Evolutionary conservation across 92 coral and sea anemone species (phyloP).

Genomic region (Blastomussa wellsi): DNA sequence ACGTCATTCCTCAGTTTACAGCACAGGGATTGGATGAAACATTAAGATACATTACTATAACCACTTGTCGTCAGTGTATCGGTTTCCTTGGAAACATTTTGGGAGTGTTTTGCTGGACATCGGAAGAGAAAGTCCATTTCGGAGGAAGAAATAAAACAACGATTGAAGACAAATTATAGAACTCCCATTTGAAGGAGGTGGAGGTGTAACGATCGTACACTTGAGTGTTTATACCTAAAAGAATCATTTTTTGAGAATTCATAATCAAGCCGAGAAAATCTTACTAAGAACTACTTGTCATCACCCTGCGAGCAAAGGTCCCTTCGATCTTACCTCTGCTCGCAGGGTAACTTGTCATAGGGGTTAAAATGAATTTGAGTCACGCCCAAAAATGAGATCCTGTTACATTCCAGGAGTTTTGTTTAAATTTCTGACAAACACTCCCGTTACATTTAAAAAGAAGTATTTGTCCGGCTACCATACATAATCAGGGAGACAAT

Average conservation of each 20-base stretch:
- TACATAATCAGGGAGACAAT: no score
- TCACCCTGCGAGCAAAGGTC: no score
- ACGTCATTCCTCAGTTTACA: conserved; percentile 85
- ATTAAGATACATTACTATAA: not conserved
- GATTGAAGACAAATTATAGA: no score
- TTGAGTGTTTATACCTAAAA: no score
- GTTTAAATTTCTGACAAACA: not conserved
- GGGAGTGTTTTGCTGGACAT: not conserved
- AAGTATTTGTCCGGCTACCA: not conserved
- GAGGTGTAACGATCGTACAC: no score
- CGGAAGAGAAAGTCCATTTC: not conserved
- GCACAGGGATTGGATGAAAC: conserved; percentile 77
- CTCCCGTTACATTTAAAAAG: not conserved
- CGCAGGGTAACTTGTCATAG: no score
- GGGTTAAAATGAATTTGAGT: not conserved
- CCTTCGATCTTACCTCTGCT: no score
- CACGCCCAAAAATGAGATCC: not conserved
- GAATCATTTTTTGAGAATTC: no score
- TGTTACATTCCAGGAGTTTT: not conserved
- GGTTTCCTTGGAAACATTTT: not conserved
- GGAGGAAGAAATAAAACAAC: not conserved
- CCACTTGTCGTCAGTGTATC: not conserved
- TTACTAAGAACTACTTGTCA: no score
- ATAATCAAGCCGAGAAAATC: no score
- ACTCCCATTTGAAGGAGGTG: no score